Base-by-base conservation (phyloP, 2,888 invertebrate species). In the Leptura quadrifasciata region DNA sequence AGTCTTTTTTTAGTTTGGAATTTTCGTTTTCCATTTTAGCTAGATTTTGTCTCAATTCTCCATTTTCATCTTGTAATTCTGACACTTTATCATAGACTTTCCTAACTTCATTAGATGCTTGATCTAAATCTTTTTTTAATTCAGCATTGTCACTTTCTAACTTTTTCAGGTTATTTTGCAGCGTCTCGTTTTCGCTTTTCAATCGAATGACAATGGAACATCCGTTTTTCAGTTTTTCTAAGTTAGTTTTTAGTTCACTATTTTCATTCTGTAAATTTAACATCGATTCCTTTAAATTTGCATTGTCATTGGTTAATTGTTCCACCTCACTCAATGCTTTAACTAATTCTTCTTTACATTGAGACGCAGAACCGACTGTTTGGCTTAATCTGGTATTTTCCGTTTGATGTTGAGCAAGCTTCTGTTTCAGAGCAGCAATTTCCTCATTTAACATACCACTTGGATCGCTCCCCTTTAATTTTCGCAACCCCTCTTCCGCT, bases 361-460 rank as follows among this genome's bases (percentile, higher is more conserved):
- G 77, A 12, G 74, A 57, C n/a, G 47, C 74, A 55, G 83, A 79
- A 52, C 64, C 76, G 18, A 57, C 77, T n/a, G 55, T 24, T 10
- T 81, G 73, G 15, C 76, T 77, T 8, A 84, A 69, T 21, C 72
- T 68, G 0, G 27, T 39, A 60, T 83, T 83, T 67, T 84, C 82
- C 8, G 74, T 71, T 72, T 84, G 79, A 4, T 82, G 70, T 18
- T 80, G 60, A 9, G 63, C 75, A 2, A 84, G 52, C 68, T 72
- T 76, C 21, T 79, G 70, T 77, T 81, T 80, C 15, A 81, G 64
- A 68, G 80, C 78, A 21, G 80, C 76, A 39, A 81, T 78, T 76
- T 85, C 82, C 17, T 79, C 81, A 18, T 80, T 83, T 61, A 84
- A 69, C 81, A 83, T 81, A 15, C 76, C 78, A 2, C 80, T 81